Percentiles rank a stretch among this genome's conserved stretches.
Conservation (phyloP, 92 coral and sea anemone species). For the Nematostella vectensis region DNA sequence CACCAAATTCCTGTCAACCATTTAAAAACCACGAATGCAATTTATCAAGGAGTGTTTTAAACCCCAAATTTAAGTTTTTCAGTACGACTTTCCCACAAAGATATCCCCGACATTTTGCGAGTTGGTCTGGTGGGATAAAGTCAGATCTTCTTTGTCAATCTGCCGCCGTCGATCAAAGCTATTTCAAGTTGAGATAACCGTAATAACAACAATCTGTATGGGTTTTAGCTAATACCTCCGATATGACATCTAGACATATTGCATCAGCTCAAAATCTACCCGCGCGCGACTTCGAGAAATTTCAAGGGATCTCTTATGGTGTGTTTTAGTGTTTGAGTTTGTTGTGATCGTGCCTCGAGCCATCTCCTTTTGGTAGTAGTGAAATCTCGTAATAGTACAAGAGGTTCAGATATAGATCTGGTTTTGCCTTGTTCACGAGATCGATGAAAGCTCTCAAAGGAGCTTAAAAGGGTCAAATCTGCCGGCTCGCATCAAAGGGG, state of each 20-base stretch:
- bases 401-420: conserved; percentile 29
- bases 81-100: too few species aligned
- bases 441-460: conserved; percentile 21
- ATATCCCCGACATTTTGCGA: too few species aligned
- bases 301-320: conserved; percentile 26
- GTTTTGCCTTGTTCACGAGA: conserved; percentile 34
- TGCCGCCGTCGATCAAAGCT: conserved; percentile 66
- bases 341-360: background rate
- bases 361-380: conserved; percentile 1
- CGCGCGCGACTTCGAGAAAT: conserved; percentile 60
- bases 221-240: conserved; percentile 55
- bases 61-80: too few species aligned
- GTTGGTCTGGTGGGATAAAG: too few species aligned
- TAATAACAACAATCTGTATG: conserved; percentile 38
- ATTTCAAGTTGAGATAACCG: conserved; percentile 35
- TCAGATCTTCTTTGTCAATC: conserved; percentile 18
- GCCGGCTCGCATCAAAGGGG: conserved; percentile 39
- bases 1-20: too few species aligned
- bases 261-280: conserved; percentile 51
- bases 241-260: conserved; percentile 62
- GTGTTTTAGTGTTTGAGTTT: too few species aligned
- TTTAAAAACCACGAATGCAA: too few species aligned
- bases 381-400: conserved; percentile 15
- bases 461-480: conserved; percentile 25
- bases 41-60: too few species aligned